Evolutionary conservation across 2,888 invertebrate species (phyloP), one percentile per base, ranked within the genome.

Genomic region (Drosophila antonietae): DNA sequence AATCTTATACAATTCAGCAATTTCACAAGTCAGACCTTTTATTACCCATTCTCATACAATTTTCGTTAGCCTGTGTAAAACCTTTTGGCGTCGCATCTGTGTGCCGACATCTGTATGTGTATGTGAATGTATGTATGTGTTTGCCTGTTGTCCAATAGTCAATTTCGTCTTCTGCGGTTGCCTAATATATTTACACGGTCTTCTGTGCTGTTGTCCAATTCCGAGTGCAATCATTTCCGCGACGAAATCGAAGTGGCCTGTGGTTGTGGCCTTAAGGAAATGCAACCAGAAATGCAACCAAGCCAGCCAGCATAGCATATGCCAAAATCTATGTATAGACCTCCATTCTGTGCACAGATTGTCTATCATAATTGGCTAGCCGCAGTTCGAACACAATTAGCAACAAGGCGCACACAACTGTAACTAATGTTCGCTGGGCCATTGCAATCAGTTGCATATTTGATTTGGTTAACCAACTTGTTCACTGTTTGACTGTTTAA

Each of bases 151-250:
- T 28, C 14, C 37, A 28, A n/a, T 14, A 37, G 47, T 43, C 31
- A 33, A 70, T 61, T 60, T 20, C 20, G 20, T 43, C 43, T 55
- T 65, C 46, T 78, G 77, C 56, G 78, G 78, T 78, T 57, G 23
- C 18, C 9, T 41, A 66, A 75, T 61, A 55, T 46, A 64, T 71
- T 77, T 63, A 39, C 52, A 28, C 47, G 47, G 33, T n/a, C 72
- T 55, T 47, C 28, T 8, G 31, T 18, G 9, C 51, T 10, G n/a
- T 10, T 14, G 51, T 20, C 44, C 28, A 33, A 53, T 39, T 39
- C 7, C 5, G 28, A 14, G 28, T 5, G n/a, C 15, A 23, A 23
- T 53, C 64, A 76, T 73, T 73, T 76, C 69, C 78, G 73, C 51
- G 31, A 18, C 44, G 2, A 28, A 57, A 72, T 71, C 46, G 69